Base-by-base conservation (phyloP, 2,888 invertebrate species). In the Anarsia innoxiella region DNA sequence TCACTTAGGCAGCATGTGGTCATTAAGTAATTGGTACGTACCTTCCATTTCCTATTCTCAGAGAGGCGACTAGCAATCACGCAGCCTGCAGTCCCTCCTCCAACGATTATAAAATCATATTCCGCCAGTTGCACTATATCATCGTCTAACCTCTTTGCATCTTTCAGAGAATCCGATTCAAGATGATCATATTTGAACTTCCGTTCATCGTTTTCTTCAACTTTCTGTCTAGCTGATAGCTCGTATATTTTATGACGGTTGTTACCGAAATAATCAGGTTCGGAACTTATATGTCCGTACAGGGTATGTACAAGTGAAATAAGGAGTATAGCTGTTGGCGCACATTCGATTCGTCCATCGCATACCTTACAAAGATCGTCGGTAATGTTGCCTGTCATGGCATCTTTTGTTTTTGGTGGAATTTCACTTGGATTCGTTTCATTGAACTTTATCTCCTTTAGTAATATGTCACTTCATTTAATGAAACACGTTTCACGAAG, bases 321-420 rank as follows among this genome's bases (percentile, higher is more conserved):
- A 0, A 84, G 61, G 0, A 84, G 72, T 10, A 84, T 75, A 5
- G 84, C 84, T 0, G 83, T 83, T 0, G 83, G 83, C 0, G 84
- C 83, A 42, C 83, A 84, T 46, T 84, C 84, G 13, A 82, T 66
- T 46, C 72, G 58, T 25, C 83, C 84, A 41, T 84, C 84, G 64
- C 83, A 84, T 51, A 78, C 62, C 48, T 66, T 75, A 54, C 84
- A 83, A 19, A 83, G 63, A 37, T 83, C 82, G 41, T 77, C 72
- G 40, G 80, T 79, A 32, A 67, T 52, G 51, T 82, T 80, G 43
- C 41, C 51, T 43, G 62, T 66, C 80, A 83, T 83, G 62, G 76
- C 78, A 75, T 77, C 58, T 62, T 77, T 58, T 64, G 19, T n/a
- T n/a, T n/a, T n/a, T n/a, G n/a, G n/a, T n/a, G n/a, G n/a, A n/a